Evolutionary conservation across 2,113 vertebrate genomes (phyloP).

Genomic region (Ceyx margarethae): DNA sequence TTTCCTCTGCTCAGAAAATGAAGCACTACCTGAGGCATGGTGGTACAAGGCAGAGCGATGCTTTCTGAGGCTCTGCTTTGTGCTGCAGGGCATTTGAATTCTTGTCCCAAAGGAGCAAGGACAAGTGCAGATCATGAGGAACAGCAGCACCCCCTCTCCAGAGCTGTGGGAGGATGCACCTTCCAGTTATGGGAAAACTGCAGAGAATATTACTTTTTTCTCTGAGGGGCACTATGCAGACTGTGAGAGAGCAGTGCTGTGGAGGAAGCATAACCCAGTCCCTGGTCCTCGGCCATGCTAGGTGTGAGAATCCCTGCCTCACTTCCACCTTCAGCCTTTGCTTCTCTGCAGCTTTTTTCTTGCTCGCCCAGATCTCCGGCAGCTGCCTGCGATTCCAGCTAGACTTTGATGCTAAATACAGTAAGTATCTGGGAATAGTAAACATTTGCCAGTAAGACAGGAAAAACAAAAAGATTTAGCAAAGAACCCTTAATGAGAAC

Average conservation of each 20-base stretch:
- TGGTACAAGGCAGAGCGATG: not conserved
- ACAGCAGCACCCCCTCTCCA: not conserved
- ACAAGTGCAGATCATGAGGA: not conserved
- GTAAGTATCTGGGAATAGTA: conserved; percentile 62
- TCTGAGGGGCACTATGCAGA: not conserved
- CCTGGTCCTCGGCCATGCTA: not conserved
- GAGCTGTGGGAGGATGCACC: not conserved
- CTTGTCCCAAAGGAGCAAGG: not conserved
- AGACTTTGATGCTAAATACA: conserved; percentile 45
- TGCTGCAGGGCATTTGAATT: not conserved
- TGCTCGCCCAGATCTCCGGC: not conserved
- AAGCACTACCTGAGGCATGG: not conserved
- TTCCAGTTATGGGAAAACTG: not conserved
- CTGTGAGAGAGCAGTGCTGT: not conserved
- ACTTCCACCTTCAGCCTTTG: not conserved
- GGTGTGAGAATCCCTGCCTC: not conserved
- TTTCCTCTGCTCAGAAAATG: not conserved
- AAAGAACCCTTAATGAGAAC: conserved; percentile 66
- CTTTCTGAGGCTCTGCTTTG: not conserved
- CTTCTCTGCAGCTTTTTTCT: not conserved
- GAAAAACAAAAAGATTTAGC: conserved; percentile 61
- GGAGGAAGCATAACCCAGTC: not conserved
- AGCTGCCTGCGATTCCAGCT: not conserved
- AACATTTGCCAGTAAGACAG: conserved; percentile 55
- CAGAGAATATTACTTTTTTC: not conserved